Conservation (phyloP, 2,888 invertebrate species). For the Ichneumon xanthorius region DNA sequence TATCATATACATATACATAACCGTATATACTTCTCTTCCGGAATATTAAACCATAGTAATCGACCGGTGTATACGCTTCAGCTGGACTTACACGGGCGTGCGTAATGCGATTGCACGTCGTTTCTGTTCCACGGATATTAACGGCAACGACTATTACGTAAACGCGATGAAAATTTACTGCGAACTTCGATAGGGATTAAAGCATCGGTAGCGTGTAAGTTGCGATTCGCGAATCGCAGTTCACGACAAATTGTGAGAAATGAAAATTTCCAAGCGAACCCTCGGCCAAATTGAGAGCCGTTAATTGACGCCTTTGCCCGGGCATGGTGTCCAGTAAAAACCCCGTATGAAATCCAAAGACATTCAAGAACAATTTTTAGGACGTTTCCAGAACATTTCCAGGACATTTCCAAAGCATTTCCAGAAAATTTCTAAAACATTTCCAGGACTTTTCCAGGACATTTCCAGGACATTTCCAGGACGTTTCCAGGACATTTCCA, state of each 20-base stretch:
- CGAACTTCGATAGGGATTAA: constrained; percentile 40
- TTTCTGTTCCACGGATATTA: constrained; percentile 3
- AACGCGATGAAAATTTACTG: constrained; percentile 46
- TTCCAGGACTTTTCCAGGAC: too few species aligned
- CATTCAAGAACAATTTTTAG: too few species aligned
- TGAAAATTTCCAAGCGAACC: neutral
- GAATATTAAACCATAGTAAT: constrained; percentile 30
- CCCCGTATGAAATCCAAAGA: too few species aligned
- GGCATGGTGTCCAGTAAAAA: too few species aligned
- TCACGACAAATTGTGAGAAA: constrained; percentile 25
- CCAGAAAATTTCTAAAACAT: too few species aligned
- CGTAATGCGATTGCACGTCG: constrained; percentile 40
- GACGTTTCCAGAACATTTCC: too few species aligned
- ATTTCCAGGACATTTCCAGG: too few species aligned
- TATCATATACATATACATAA: neutral
- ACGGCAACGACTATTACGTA: constrained; percentile 28
- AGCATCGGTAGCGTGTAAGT: constrained; percentile 24
- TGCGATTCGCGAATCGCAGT: neutral
- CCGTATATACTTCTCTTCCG: constrained; percentile 17
- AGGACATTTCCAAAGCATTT: too few species aligned
- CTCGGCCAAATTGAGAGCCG: too few species aligned
- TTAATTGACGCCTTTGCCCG: too few species aligned
- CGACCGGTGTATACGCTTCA: constrained; percentile 30
- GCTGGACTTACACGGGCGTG: constrained; percentile 37
- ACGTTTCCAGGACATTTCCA: too few species aligned